Base-by-base conservation (phyloP, 2,888 invertebrate species). In the Drosophila nr. fundita region DNA sequence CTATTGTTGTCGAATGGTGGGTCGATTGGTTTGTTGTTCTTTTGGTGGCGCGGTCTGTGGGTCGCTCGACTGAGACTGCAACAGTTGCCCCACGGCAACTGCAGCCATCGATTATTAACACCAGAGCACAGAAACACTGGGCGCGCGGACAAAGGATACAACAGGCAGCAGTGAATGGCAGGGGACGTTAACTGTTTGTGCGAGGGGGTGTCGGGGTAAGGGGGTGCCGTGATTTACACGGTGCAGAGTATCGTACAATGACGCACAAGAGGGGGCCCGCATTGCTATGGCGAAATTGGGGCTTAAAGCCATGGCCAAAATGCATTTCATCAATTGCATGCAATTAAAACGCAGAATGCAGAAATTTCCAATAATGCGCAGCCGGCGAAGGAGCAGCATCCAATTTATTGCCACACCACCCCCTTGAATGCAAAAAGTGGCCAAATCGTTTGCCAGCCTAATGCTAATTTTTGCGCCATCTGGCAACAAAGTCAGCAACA, bases 71-170 rank as follows among this genome's bases (percentile, higher is more conserved):
- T n/a, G 64, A 57, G 58, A 65, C 65, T 68, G 78, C 81, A 79
- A 74, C 77, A 74, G 79, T 78, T 77, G 75, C 74, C 50, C 57
- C 66, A 60, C 73, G 53, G 69, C 69, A 61, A 58, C 66, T 68
- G 83, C 71, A 83, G 82, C 61, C 82, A 87, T 82, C 84, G 82
- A 82, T 87, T 87, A 87, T 83, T 74, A 80, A 86, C 78, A 77
- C 66, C 67, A 49, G 50, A 62, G 54, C 71, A 29, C 5, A 27
- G 54, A 6, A 38, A 38, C 13, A 48, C 29, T 29, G 42, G 38
- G 21, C 18, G 21, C 53, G 29, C 21, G 49, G 38, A 59, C 67
- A 58, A 62, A 15, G 50, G 38, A 30, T 32, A 54, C 54, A 29
- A n/a, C 15, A 15, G 38, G 58, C 32, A 32, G 34, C 49, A 2